A percentile compares a stretch with the other conserved stretches of the same genome.
These are phyloP conservation scores for Ormyrus thymus DNA, from an alignment of 2,888 invertebrate genomes.

Conservation along the genomic window DNA sequence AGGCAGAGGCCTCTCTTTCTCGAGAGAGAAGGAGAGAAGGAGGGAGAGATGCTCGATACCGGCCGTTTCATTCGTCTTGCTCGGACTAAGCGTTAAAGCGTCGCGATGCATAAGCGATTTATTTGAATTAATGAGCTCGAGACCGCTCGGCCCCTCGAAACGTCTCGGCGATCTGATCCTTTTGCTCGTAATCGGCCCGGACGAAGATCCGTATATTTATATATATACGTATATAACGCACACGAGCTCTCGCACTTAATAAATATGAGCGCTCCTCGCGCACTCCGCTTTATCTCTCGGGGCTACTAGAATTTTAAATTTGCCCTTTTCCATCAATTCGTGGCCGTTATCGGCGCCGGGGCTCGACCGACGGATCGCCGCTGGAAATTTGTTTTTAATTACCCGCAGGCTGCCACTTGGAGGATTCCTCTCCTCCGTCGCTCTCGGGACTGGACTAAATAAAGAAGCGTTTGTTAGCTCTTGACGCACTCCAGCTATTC, in stretches of 20 bases:
- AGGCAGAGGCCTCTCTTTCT: not conserved
- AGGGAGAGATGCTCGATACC: constrained; percentile 58
- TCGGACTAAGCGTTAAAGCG: constrained; percentile 62
- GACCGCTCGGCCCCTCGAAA: constrained; percentile 32
- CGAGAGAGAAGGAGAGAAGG: constrained; percentile 2
- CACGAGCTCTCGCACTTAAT: not conserved
- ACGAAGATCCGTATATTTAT: constrained; percentile 28
- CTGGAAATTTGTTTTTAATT: constrained; percentile 51
- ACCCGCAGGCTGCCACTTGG: not conserved
- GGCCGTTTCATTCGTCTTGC: constrained; percentile 63
- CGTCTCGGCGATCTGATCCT: constrained; percentile 52
- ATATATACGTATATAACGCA: no score
- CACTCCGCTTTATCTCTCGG: constrained; percentile 34
- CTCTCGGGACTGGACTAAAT: not conserved
- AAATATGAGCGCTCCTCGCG: not conserved
- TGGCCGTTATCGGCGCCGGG: constrained; percentile 35
- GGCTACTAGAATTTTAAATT: constrained; percentile 56
- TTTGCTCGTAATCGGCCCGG: constrained; percentile 37
- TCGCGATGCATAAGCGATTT: constrained; percentile 66
- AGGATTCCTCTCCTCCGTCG: not conserved
- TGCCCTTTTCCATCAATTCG: constrained; percentile 49
- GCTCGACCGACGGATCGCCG: constrained; percentile 9
- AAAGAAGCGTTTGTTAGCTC: no score
- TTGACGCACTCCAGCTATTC: no score
- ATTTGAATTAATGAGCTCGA: constrained; percentile 68